Conservation (phyloP, 2,888 invertebrate species). For the Pristionchus japonicus region DNA sequence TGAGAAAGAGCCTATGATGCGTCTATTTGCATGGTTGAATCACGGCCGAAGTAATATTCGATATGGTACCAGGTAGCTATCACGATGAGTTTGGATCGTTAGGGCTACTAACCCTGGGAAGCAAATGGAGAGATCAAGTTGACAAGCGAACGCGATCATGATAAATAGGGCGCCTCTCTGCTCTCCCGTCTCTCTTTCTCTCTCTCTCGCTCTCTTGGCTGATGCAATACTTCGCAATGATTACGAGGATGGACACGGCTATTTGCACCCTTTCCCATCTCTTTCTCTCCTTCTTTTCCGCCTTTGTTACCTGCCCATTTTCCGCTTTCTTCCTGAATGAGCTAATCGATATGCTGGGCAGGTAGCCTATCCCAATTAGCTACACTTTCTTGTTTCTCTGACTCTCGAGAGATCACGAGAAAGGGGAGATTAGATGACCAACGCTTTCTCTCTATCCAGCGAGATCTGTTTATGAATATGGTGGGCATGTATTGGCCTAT, state of each 20-base stretch:
- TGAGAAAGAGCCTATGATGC: no score
- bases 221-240: not conserved
- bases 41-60: no score
- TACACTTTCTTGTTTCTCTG: not conserved
- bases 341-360: constrained; percentile 19
- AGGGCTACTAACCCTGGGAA: no score
- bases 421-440: no score
- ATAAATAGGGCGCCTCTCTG: not conserved
- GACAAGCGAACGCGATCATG: not conserved
- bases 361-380: not conserved
- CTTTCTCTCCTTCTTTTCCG: not conserved
- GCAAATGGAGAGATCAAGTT: not conserved
- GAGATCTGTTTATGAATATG: no score
- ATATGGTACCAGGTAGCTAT: no score
- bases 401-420: no score
- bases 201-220: not conserved
- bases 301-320: not conserved
- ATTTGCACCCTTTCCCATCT: not conserved
- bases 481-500: no score
- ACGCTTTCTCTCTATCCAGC: no score
- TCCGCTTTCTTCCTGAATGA: not conserved
- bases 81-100: no score
- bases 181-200: not conserved
- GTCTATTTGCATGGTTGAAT: no score
- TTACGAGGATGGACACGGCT: not conserved